Conservation (phyloP, 2,113 vertebrate genomes). For the Indri indri region DNA sequence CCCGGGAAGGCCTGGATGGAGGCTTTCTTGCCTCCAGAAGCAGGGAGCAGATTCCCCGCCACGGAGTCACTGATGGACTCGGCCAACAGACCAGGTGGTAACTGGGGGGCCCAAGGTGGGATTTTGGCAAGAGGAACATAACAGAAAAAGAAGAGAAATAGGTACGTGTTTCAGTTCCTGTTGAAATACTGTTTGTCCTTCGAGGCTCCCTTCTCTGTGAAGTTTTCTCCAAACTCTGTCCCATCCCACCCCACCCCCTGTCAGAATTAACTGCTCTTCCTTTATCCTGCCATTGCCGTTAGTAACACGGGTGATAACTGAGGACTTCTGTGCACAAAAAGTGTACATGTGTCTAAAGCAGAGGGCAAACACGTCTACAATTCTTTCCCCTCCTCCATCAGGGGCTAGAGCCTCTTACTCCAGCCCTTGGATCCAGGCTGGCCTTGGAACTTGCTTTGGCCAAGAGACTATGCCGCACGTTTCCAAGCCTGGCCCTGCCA, state of each 20-base stretch:
- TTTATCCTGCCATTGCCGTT: not conserved
- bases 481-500: not conserved
- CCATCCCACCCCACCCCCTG: not conserved
- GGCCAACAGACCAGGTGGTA: not conserved
- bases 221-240: not conserved
- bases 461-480: not conserved
- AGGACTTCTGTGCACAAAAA: not conserved
- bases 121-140: not conserved
- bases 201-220: not conserved
- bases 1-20: not conserved
- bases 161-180: not conserved
- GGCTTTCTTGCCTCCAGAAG: not conserved
- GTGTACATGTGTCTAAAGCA: not conserved
- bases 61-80: not conserved
- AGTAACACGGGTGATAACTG: not conserved
- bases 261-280: not conserved
- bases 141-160: not conserved
- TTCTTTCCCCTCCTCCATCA: not conserved
- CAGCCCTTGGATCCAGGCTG: not conserved
- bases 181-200: not conserved
- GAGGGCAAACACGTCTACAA: not conserved
- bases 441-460: not conserved
- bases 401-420: not conserved
- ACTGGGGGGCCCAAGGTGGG: not conserved
- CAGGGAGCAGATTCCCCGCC: not conserved